Evolutionary conservation across 2,888 invertebrate species (phyloP), one percentile per base, ranked within the genome.

Genomic region (Taenaris catops): DNA sequence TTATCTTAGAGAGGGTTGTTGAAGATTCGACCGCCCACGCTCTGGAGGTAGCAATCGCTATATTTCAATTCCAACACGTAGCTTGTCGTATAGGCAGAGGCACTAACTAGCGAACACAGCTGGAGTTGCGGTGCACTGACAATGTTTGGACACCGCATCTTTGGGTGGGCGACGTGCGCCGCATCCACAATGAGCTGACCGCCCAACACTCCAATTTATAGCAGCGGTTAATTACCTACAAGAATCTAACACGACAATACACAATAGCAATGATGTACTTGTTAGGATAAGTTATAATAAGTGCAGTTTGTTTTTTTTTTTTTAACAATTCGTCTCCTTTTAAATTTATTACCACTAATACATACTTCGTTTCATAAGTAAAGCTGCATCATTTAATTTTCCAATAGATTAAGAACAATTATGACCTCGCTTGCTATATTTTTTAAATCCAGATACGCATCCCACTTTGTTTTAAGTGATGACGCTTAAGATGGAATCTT

Each of bases 31-130:
- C 11, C 23, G 2, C 3, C n/a, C 4, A 12, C 24, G 12, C 25
- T 25, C 11, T 6, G 10, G 4, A 2, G 10, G 11, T 14, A 8
- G 14, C 25, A 12, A 25, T 25, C 8, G 25, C 25, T 57, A 71
- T 75, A 73, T 73, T 75, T 75, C n/a, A n/a, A 73, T 73, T 75
- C 74, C 66, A 73, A 58, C 59, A 58, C 60, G 58, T 58, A 65
- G 60, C 60, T 59, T 63, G 58, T 58, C 51, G 62, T 64, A 66
- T 54, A 67, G 60, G 62, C 70, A 68, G 53, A 67, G 59, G 61
- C 70, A 68, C 66, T 75, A 78, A 74, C 74, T 70, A 71, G 72
- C 55, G 71, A 62, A 63, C 73, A 62, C 78, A 78, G 78, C 75
- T 74, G 75, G 65, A 63, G 69, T 58, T 70, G 75, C 56, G 74